A percentile compares a stretch with the other conserved stretches of the same genome.
Evolutionary conservation across 2,797 vertebrate genomes (phyloP).

Genomic region (Borostomias antarcticus): DNA sequence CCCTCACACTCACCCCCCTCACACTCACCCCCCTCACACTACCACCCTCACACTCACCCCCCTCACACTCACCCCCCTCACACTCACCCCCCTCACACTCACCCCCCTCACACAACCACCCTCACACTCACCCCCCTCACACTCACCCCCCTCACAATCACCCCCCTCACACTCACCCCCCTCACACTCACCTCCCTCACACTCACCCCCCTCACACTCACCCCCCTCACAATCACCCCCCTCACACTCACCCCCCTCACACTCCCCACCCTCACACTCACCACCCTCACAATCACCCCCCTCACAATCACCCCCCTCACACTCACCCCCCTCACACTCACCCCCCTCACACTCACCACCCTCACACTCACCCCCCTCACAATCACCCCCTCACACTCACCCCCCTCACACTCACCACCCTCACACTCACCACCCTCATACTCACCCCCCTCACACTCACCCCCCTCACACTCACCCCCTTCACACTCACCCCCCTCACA

Average conservation of each 20-base stretch:
- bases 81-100: slow-evolving; percentile 47
- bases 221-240: no score
- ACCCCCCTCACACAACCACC: no score
- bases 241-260: slow-evolving; percentile 44
- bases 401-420: slow-evolving; percentile 46
- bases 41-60: no score
- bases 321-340: slow-evolving; percentile 45
- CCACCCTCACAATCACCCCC: no score
- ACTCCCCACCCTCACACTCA: slow-evolving; percentile 45
- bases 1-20: slow-evolving; percentile 45
- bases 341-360: slow-evolving; percentile 47
- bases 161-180: slow-evolving; percentile 44
- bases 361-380: slow-evolving; percentile 48
- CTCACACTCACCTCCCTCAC: slow-evolving; percentile 46
- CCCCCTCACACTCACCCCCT: slow-evolving; percentile 47
- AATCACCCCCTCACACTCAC: no score
- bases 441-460: no score
- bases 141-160: slow-evolving; percentile 48
- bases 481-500: slow-evolving; percentile 46
- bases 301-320: no score
- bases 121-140: no score
- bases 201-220: slow-evolving; percentile 45
- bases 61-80: slow-evolving; percentile 44
- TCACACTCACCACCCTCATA: slow-evolving; percentile 46
- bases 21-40: slow-evolving; percentile 48